These are phyloP conservation scores for Lydus trimaculatus DNA, from an alignment of 2,888 invertebrate species.

Conservation along the genomic window DNA sequence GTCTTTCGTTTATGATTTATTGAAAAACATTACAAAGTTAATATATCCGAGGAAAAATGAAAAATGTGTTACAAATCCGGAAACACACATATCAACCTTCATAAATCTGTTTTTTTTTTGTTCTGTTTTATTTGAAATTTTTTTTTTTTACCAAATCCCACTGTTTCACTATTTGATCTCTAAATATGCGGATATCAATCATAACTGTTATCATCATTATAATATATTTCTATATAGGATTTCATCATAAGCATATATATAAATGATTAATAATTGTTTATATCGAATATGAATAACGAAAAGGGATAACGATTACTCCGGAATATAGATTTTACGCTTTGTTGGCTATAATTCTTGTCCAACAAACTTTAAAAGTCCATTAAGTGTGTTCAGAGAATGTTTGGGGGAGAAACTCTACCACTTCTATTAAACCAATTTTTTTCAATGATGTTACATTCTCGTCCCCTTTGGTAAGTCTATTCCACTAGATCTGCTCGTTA, in stretches of 20 bases:
- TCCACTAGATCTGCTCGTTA: neutral
- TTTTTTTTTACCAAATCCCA: neutral
- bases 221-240: no score
- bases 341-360: neutral
- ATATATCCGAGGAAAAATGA: neutral
- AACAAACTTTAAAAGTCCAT: neutral
- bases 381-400: neutral
- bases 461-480: neutral
- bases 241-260: no score
- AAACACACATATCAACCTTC: neutral
- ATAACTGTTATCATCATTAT: neutral
- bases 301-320: no score
- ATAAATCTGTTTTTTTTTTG: neutral
- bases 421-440: neutral
- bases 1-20: neutral
- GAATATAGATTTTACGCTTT: neutral
- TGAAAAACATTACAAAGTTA: neutral
- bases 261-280: no score
- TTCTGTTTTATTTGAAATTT: neutral
- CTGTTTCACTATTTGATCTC: neutral
- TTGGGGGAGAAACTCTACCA: neutral
- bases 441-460: neutral
- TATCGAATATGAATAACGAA: no score
- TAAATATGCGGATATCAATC: neutral
- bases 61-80: neutral